Conservation (phyloP, 2,888 invertebrate genomes). For the Aspidapion aeneum region DNA sequence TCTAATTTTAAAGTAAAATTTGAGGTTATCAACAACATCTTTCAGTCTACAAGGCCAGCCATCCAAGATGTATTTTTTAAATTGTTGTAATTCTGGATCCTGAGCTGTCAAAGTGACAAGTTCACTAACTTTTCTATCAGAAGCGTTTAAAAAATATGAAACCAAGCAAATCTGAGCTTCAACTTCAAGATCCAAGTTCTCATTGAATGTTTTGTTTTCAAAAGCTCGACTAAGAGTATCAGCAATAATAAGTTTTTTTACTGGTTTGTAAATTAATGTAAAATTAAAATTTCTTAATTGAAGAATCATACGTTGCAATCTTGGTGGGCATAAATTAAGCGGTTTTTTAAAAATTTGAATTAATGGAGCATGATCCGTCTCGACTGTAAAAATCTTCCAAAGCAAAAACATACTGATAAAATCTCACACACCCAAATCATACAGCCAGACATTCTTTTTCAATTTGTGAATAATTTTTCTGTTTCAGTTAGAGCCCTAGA, state of each 20-base stretch:
- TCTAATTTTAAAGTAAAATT: too few species aligned
- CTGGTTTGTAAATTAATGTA: background rate
- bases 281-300: background rate
- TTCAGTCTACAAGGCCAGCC: background rate
- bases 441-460: too few species aligned
- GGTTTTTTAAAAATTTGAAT: slow-evolving; percentile 2
- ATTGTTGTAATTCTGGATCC: background rate
- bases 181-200: background rate
- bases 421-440: background rate
- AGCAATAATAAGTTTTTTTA: background rate
- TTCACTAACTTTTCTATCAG: background rate
- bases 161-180: background rate
- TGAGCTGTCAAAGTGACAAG: background rate
- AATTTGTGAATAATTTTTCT: background rate
- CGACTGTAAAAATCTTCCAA: background rate
- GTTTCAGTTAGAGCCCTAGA: background rate
- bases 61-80: background rate
- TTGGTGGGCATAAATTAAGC: background rate
- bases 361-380: background rate
- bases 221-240: slow-evolving; percentile 1
- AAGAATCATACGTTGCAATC: background rate
- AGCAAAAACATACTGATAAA: slow-evolving; percentile 1
- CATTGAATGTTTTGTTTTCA: background rate
- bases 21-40: background rate
- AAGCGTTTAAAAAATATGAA: background rate